Base-by-base conservation (phyloP, 2,113 vertebrate species). In the Junco hyemalis region DNA sequence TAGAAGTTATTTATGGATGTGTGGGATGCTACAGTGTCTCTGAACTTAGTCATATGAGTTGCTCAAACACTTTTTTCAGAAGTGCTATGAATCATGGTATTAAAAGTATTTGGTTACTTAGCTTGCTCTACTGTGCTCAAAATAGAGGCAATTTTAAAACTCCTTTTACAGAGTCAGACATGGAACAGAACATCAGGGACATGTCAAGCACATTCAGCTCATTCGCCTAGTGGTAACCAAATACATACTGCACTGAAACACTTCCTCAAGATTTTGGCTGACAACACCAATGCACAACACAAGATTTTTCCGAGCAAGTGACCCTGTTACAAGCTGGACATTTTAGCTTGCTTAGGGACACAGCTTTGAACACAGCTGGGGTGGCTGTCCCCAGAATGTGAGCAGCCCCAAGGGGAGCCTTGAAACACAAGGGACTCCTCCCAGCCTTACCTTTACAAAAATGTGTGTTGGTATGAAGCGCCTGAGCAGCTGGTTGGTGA, bases 401-500 rank as follows among this genome's bases (percentile, higher is more conserved):
- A 71, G 42, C 25, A 78, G 51, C 17, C 38, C 12, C 69, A 36
- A 21, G 29, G 42, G 8, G 5, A 91, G 10, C 18, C 53, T 92
- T 74, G 36, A 60, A 57, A 59, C 20, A 80, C 24, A 57, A 23
- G 23, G 26, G 19, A 14, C 9, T 79, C 50, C 60, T 59, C 78
- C 33, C 5, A 21, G 45, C 21, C 94, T 90, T 93, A 99, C 99
- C 99, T 99, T 99, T 66, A 99, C 98, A 92, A 99, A 99, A 87
- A 99, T 99, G 79, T 98, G 98, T 14, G 99, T 99, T 0, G 99
- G 99, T 69, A 99, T 97, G 93, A 99, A 99, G 47, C 99, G 98
- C 68, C 98, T 98, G 64, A 99, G 98, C 42, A 98, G 92, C 71
- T 99, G 98, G 72, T 96, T 98, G 51, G 98, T 98, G 95, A 98